Evolutionary conservation across 2,797 vertebrate genomes (phyloP), one percentile per base, ranked within the genome.

Genomic region (Myotis pilosus): DNA sequence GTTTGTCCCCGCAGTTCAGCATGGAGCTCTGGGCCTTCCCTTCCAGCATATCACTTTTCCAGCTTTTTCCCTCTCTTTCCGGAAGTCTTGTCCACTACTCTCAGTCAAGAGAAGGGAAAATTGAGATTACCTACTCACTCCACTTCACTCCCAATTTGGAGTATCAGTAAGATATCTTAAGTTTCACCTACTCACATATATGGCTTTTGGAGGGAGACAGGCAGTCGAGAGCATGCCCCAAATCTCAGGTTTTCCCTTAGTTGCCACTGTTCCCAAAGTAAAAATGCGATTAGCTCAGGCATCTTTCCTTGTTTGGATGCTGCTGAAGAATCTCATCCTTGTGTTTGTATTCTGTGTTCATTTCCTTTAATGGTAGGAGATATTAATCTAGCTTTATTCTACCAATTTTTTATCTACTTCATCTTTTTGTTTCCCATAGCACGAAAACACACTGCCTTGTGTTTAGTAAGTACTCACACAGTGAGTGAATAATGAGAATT

Each of bases 331-430:
- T 33, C 25, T 51, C n/a, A 87, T 84, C 57, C 75, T 25, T n/a
- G 11, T 83, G 41, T 74, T 95, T 89, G 62, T 76, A 74, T 22
- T 86, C 69, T 84, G 15, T 90, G 30, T 68, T 83, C 80, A 91
- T 76, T 89, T 96, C 79, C 64, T 95, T 95, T 95, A 53, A 85
- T 83, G 80, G 47, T 30, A 57, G 47, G n/a, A 92, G n/a, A 87
- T 71, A 87, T 36, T 94, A 88, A 96, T 55, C 57, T 60, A 94
- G 25, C 71, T 87, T 95, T 69, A 66, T 74, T 76, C 57, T 92
- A 83, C 71, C 68, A 66, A 79, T 74, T 91, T 88, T 78, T 68
- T 60, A 13, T 85, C 62, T 90, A 90, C 74, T 66, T 88, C 33
- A 69, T 79, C 30, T 94, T 80, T 92, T 62, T 90, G 33, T 80